Percentiles rank a stretch among this genome's conserved stretches.
Conservation (phyloP, 2,888 invertebrate species). For the Tuta absoluta region DNA sequence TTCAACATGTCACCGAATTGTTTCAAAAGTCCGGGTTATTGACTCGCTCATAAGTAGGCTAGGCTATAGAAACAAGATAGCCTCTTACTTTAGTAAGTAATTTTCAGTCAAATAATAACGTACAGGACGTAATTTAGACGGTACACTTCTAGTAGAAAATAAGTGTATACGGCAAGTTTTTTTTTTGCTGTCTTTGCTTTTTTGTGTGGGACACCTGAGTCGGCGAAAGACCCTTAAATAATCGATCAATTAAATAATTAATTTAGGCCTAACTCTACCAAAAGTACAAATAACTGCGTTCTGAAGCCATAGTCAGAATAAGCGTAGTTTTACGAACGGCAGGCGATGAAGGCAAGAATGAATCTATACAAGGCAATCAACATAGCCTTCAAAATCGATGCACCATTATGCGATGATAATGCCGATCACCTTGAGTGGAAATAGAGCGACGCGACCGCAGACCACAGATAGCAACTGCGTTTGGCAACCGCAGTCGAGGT, state of each 20-base stretch:
- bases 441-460: constrained; percentile 71
- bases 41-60: not conserved
- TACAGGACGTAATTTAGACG: too few species aligned
- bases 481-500: constrained; percentile 66
- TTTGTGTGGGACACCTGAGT: not conserved
- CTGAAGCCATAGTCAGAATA: too few species aligned
- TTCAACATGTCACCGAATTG: not conserved
- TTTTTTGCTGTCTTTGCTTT: too few species aligned
- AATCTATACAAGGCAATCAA: constrained; percentile 3
- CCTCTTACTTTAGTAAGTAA: not conserved
- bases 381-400: constrained; percentile 13
- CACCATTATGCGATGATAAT: constrained; percentile 32
- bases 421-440: constrained; percentile 65
- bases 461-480: constrained; percentile 42
- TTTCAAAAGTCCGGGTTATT: not conserved
- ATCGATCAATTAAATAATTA: too few species aligned
- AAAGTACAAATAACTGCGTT: too few species aligned
- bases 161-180: too few species aligned
- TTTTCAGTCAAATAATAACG: too few species aligned
- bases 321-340: not conserved
- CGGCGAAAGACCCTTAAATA: too few species aligned
- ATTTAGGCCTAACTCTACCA: too few species aligned
- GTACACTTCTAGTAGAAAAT: too few species aligned
- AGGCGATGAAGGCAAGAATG: not conserved
- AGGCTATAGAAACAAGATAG: not conserved